phyloP scores from a whole-genome alignment of 2,113 vertebrate genomes.

The Anarhynchus alexandrinus region DNA sequence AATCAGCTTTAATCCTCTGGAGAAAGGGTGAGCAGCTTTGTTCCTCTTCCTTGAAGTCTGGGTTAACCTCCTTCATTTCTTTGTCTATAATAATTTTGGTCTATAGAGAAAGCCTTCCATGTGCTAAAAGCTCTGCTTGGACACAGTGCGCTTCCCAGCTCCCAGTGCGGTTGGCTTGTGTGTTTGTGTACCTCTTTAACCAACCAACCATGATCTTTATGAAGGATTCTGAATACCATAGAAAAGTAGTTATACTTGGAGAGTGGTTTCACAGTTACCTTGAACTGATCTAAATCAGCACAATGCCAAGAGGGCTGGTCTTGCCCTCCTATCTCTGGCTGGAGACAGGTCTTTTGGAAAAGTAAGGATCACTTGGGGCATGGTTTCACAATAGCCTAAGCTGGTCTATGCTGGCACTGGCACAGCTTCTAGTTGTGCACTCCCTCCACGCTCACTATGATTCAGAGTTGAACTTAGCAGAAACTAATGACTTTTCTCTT shows the following conservation, averaged over 20 bases:
- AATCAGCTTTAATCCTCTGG: constrained; percentile 52
- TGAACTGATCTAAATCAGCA: neutral
- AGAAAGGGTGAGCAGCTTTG: constrained; percentile 31
- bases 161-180: neutral
- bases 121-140: neutral
- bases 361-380: neutral
- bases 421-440: neutral
- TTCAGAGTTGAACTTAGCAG: neutral
- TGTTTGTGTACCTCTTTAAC: neutral
- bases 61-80: neutral
- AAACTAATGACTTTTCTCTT: neutral
- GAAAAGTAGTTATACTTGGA: neutral
- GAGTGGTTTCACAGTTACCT: neutral
- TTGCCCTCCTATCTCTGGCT: neutral
- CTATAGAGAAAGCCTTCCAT: neutral
- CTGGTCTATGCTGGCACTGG: neutral
- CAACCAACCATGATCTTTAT: neutral
- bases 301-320: neutral
- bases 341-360: neutral
- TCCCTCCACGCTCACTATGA: neutral
- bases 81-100: neutral
- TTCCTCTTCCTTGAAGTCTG: constrained; percentile 12
- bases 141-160: neutral
- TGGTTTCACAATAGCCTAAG: neutral
- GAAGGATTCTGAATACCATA: neutral